A percentile compares a stretch with the other conserved stretches of the same genome.
phyloP scores from a whole-genome alignment of 2,888 invertebrate species.

The Drosophila robusta region DNA sequence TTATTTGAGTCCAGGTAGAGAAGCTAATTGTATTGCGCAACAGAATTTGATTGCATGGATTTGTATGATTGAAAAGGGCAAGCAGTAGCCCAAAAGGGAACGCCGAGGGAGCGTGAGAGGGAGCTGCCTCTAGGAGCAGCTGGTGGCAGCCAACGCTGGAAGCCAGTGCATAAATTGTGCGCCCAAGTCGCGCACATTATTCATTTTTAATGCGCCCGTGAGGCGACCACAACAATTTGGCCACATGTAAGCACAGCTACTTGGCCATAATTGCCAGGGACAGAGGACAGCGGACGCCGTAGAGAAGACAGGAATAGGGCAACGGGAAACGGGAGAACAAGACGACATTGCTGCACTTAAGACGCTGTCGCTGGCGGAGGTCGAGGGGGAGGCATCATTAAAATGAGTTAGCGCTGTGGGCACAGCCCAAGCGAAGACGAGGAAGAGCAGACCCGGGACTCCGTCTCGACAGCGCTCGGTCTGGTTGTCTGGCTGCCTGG shows the following conservation, averaged over 20 bases:
- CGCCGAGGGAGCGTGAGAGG: not conserved
- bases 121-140: conserved; percentile 33
- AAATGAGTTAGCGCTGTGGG: conserved; percentile 78
- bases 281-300: conserved; percentile 35
- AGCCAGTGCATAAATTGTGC: conserved; percentile 75
- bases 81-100: conserved; percentile 27
- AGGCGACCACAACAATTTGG: conserved; percentile 78
- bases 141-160: conserved; percentile 41
- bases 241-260: conserved; percentile 77
- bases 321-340: conserved; percentile 20
- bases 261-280: conserved; percentile 78
- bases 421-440: conserved; percentile 26
- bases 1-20: conserved; percentile 38
- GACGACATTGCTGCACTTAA: conserved; percentile 74
- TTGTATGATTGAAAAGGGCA: conserved; percentile 78
- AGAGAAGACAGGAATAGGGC: conserved; percentile 2
- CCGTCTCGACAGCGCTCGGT: conserved; percentile 41
- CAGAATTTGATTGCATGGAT: conserved; percentile 78
- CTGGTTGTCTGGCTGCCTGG: conserved; percentile 32
- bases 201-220: conserved; percentile 80
- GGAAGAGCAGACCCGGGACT: conserved; percentile 21
- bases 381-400: conserved; percentile 67
- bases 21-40: conserved; percentile 78
- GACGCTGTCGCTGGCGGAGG: conserved; percentile 26
- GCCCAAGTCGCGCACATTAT: conserved; percentile 76